A percentile compares a stretch with the other conserved stretches of the same genome.
These are phyloP conservation scores for Phalacrocorax pelagicus DNA, from an alignment of 2,113 vertebrate genomes.

Conservation along the genomic window DNA sequence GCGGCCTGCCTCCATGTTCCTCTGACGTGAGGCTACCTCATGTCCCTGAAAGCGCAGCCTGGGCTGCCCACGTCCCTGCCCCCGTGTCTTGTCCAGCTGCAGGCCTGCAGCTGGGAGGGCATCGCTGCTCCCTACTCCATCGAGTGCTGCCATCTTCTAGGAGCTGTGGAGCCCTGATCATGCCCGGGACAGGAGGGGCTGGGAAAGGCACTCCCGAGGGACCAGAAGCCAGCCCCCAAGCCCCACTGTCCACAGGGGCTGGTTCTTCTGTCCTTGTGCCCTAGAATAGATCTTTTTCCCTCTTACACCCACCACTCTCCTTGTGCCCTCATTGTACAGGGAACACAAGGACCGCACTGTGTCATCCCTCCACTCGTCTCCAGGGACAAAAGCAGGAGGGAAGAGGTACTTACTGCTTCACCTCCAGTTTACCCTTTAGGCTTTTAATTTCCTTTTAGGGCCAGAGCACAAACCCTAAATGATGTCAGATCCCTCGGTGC, in stretches of 20 bases:
- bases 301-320: not conserved
- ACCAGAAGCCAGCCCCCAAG: not conserved
- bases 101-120: not conserved
- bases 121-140: not conserved
- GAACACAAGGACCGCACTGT: not conserved
- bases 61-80: not conserved
- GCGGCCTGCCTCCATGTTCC: not conserved
- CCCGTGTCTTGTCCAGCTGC: not conserved
- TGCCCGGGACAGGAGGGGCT: fast-evolving
- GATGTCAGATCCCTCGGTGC: not conserved
- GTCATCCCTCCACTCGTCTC: not conserved
- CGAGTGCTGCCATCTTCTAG: fast-evolving
- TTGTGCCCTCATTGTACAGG: not conserved
- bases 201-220: not conserved
- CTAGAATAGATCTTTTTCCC: not conserved
- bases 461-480: not conserved
- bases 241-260: not conserved
- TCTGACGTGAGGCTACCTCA: fast-evolving
- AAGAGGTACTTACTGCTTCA: not conserved
- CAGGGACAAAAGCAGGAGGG: not conserved
- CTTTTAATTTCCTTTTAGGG: constrained; percentile 45
- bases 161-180: not conserved
- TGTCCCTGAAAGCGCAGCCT: fast-evolving
- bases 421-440: not conserved
- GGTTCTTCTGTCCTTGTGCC: not conserved